Evolutionary conservation across 2,888 invertebrate species (phyloP), one percentile per base, ranked within the genome.

Genomic region (Thera obeliscata): DNA sequence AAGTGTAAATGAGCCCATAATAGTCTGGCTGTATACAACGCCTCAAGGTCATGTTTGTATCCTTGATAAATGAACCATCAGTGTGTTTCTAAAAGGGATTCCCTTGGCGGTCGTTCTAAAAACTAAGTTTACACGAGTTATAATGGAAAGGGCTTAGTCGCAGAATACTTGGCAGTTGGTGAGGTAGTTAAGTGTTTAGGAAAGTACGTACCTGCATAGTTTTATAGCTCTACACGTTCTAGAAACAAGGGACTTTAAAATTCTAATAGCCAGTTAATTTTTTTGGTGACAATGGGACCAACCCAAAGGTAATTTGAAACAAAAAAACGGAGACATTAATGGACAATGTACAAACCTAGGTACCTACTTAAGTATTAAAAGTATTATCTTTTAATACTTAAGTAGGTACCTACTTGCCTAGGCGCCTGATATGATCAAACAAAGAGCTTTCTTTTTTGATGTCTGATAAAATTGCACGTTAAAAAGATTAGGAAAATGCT

Each of bases 81-180:
- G 62, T 63, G 62, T 61, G 61, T 38, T 67, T 12, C 66, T 71
- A 66, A 73, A 71, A 70, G 67, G 69, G 65, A 59, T 60, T 75
- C 80, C 81, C 77, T 73, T 63, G 76, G 72, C 69, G 54, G 57
- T 74, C 76, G 74, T 78, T 77, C 69, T 70, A 67, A 75, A 72
- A 80, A 81, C 76, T 75, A 72, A 79, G 74, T 80, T 46, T 79
- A 74, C 72, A 67, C 66, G 74, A 77, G 73, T 76, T 80, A 74
- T 80, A 79, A 81, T 81, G 76, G 77, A 77, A 75, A 73, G 77
- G 76, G 71, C 75, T 75, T 71, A 62, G 72, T 66, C 56, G 35
- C 52, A 68, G 68, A 61, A 43, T 58, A 69, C 55, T 49, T 43
- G 7, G 35, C 46, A 55, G 70, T 22, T 46, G 0, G 9, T 46